Evolutionary conservation across 2,797 vertebrate species (phyloP).

Genomic region (Chloroceryle amazona): DNA sequence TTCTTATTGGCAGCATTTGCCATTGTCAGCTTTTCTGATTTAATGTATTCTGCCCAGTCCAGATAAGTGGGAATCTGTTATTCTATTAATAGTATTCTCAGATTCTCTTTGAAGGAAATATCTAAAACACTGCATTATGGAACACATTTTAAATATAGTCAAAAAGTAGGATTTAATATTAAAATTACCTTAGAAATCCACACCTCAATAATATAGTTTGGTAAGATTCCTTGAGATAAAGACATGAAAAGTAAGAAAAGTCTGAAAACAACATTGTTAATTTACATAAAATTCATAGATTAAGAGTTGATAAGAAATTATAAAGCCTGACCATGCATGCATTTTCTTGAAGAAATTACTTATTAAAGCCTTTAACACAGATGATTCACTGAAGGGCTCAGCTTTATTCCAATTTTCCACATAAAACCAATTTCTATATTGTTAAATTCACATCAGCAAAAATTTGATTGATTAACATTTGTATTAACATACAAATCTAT

Average conservation of each 20-base stretch:
- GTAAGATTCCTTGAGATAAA: constrained; percentile 6
- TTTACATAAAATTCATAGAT: constrained; percentile 1
- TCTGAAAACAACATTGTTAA: not conserved
- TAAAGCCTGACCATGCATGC: not conserved
- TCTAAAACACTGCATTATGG: not conserved
- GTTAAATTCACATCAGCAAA: not conserved
- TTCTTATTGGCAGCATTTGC: not conserved
- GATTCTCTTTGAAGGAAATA: not conserved
- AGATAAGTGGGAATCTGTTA: not conserved
- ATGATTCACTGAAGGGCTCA: not conserved
- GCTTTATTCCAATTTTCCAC: not conserved
- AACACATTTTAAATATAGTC: not conserved
- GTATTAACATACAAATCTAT: not conserved
- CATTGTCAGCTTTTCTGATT: not conserved
- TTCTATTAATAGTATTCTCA: not conserved
- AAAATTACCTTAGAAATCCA: not conserved
- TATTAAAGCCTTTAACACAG: not conserved
- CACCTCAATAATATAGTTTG: not conserved
- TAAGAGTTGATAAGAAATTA: not conserved
- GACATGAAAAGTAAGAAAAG: not conserved
- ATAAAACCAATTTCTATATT: not conserved
- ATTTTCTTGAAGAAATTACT: not conserved
- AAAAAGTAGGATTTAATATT: not conserved
- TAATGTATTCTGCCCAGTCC: not conserved
- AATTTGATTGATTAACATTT: not conserved